Evolutionary conservation across 2,797 vertebrate species (phyloP), one percentile per base, ranked within the genome.

Genomic region (Anguilla pacifica): DNA sequence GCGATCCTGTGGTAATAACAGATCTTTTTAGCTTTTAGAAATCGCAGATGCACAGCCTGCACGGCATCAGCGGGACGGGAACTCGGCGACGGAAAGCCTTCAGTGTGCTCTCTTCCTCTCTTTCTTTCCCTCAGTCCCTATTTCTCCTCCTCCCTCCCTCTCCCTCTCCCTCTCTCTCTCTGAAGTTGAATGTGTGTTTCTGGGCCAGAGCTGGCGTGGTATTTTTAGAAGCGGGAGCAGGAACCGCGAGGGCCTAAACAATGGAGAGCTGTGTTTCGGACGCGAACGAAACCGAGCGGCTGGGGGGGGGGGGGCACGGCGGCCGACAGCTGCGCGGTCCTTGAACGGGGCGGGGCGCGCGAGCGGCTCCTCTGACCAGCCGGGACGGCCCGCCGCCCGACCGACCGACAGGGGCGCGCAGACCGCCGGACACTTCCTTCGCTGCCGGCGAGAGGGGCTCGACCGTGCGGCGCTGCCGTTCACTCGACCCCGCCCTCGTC

Each of bases 151-250:
- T 70, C 86, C 86, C n/a, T 55, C 28, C 9, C 10, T 9, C 25
- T 6, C 61, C 3, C 61, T 7, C 61, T 6, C 22, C 3, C 49
- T 2, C 17, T 9, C 53, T 90, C 90, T 88, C 90, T 11, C 86
- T 87, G 90, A 91, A 89, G 49, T 28, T 55, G 28, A 46, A 46
- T 64, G 84, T 67, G 92, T 83, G 83, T 90, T 92, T 91, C 70
- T 55, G 91, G 43, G 93, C 87, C 89, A 91, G 92, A 92, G 92
- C 91, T 91, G 91, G 1, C 28, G 19, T 86, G 84, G 91, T 94
- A 95, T 95, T 95, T 95, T 93, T 94, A 95, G 93, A 89, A 35
- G 35, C 88, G 0, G 70, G 84, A 88, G 92, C 89, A 31, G 90
- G 91, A 90, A 39, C 43, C 91, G 92, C 91, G 61, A 89, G 49